These are phyloP conservation scores for Lipophrys pholis DNA, from an alignment of 2,113 vertebrate species.

Conservation along the genomic window DNA sequence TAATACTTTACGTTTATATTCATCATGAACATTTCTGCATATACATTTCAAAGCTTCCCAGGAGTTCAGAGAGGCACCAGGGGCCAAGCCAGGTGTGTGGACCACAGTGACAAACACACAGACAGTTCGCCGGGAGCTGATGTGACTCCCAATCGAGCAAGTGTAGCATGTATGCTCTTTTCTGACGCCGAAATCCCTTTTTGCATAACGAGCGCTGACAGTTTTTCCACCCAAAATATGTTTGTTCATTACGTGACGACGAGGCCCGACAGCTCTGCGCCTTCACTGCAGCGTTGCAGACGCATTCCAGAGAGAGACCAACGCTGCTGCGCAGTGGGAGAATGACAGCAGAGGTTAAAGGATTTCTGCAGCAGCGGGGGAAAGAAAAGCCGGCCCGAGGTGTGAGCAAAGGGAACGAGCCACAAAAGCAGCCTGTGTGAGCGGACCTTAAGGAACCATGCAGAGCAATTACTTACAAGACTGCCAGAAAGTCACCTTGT, in stretches of 20 bases:
- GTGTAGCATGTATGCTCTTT: slow-evolving; percentile 18
- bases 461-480: slow-evolving; percentile 51
- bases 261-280: slow-evolving; percentile 73
- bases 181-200: slow-evolving; percentile 39
- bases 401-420: slow-evolving; percentile 50
- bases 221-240: slow-evolving; percentile 69
- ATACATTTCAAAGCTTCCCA: too few relatives aligned
- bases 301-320: slow-evolving; percentile 31
- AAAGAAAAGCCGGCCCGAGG: slow-evolving; percentile 47
- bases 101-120: not conserved
- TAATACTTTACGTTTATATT: too few relatives aligned
- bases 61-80: not conserved
- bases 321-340: slow-evolving; percentile 52
- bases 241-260: slow-evolving; percentile 80
- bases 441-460: slow-evolving; percentile 57
- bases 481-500: slow-evolving; percentile 68
- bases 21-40: too few relatives aligned
- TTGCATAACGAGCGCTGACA: slow-evolving; percentile 58
- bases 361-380: slow-evolving; percentile 62
- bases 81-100: not conserved
- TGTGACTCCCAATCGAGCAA: slow-evolving; percentile 3
- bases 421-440: slow-evolving; percentile 42
- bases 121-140: not conserved
- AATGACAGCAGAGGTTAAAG: slow-evolving; percentile 77
- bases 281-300: slow-evolving; percentile 60